Base-by-base conservation (phyloP, 2,797 vertebrate species). In the Tenualosa thibaudeaui region DNA sequence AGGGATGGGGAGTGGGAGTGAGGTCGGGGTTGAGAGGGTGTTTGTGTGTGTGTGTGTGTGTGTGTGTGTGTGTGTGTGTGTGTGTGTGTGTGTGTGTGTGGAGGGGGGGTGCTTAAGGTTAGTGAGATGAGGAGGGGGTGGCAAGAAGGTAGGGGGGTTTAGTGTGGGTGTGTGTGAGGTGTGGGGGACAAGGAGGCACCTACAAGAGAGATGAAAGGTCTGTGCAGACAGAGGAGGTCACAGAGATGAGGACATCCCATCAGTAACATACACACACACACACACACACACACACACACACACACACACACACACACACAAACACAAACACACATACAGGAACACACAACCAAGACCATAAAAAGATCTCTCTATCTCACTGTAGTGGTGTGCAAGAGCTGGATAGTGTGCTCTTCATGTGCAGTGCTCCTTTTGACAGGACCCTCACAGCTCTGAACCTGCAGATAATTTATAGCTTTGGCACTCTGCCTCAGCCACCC, bases 121-220 rank as follows among this genome's bases (percentile, higher is more conserved):
- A 56, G 54, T 56, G 17, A 56, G 54, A 56, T 56, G 54, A 56
- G 17, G 0, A 43, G 22, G 82, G 37, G 78, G n/a, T 24, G 62
- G 84, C 19, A 53, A 68, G 83, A 75, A n/a, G 71, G n/a, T 51
- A 37, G 5, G 65, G 65, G 31, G 1, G 65, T 17, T 53, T 13
- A 53, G 51, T 15, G 15, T 53, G 51, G 13, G 13, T 1, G 51
- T 1, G 12, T 53, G 51, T 53, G 50, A 12, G 50, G 50, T 5
- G 50, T 1, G 7, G 9, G 58, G 83, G 26, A 22, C 37, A 60
- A 85, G 86, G 56, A 51, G 83, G 56, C 58, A 85, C 68, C 46
- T 71, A 82, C 85, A 75, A 58, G 83, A 60, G 12, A 90, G 89
- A 91, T 87, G 85, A 91, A 92, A 90, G 87, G 81, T 54, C 58